Evolutionary conservation across 2,797 vertebrate species (phyloP).

Genomic region (Morelia viridis): DNA sequence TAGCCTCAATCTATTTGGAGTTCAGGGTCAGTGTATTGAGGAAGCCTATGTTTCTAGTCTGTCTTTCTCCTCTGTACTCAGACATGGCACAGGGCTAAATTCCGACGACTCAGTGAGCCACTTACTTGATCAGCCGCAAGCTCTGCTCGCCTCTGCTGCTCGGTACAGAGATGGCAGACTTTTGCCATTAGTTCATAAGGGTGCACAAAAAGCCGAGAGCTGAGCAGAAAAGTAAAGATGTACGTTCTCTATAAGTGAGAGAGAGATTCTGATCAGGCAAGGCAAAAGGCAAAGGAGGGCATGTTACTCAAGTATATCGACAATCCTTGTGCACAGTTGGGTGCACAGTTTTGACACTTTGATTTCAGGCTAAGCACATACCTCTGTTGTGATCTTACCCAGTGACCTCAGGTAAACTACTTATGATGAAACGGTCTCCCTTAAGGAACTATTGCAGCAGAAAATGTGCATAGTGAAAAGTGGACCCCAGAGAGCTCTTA

Average conservation of each 20-base stretch:
- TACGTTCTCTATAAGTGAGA: slow-evolving; percentile 83
- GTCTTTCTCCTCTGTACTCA: background rate
- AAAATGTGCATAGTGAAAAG: too few species aligned
- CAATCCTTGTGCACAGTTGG: background rate
- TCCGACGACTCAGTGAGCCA: background rate
- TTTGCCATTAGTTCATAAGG: slow-evolving; percentile 90
- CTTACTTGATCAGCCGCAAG: slow-evolving; percentile 86
- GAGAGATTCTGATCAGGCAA: background rate
- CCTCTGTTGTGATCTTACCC: background rate
- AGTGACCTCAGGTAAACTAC: too few species aligned
- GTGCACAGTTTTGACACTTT: background rate
- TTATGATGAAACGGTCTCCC: too few species aligned
- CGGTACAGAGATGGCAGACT: slow-evolving; percentile 86
- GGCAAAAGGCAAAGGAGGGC: background rate
- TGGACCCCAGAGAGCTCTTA: background rate
- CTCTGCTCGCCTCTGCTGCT: slow-evolving; percentile 84
- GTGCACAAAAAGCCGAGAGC: slow-evolving; percentile 89
- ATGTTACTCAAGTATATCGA: background rate
- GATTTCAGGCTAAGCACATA: background rate
- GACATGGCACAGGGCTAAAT: background rate
- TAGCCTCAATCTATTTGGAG: background rate
- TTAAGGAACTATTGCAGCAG: too few species aligned
- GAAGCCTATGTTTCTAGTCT: too few species aligned
- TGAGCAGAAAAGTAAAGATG: slow-evolving; percentile 95
- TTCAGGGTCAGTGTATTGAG: background rate